A percentile compares a stretch with the other conserved stretches of the same genome.
Evolutionary conservation across 2,888 invertebrate species (phyloP).

Genomic region (Gibbula magus): DNA sequence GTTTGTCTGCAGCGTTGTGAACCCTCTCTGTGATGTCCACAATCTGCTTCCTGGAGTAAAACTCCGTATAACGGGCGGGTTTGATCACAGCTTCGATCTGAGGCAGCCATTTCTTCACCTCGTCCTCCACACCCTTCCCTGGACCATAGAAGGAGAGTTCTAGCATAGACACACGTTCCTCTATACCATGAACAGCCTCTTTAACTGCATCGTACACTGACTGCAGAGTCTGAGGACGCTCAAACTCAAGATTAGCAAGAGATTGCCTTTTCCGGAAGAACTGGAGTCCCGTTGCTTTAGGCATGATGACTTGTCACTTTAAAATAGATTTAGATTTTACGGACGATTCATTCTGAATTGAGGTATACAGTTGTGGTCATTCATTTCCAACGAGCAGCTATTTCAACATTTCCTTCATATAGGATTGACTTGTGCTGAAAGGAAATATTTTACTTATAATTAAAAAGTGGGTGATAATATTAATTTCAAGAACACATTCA

Average conservation of each 20-base stretch:
- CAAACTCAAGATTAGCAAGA: slow-evolving; percentile 54
- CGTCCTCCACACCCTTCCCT: slow-evolving; percentile 50
- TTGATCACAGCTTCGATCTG: slow-evolving; percentile 49
- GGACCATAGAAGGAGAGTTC: slow-evolving; percentile 58
- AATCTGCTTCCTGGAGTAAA: slow-evolving; percentile 51
- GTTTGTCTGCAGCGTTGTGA: slow-evolving; percentile 35
- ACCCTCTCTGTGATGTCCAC: slow-evolving; percentile 47
- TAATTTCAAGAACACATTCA: too few relatives aligned
- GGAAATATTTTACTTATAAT: too few relatives aligned
- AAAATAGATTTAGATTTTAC: too few relatives aligned
- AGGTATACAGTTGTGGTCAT: too few relatives aligned
- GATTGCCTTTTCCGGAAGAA: slow-evolving; percentile 67
- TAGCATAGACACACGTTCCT: slow-evolving; percentile 49
- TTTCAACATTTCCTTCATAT: too few relatives aligned
- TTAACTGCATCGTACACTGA: slow-evolving; percentile 60
- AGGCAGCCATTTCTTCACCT: slow-evolving; percentile 58
- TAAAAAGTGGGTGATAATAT: too few relatives aligned
- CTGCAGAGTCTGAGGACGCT: slow-evolving; percentile 64
- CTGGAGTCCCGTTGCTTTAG: slow-evolving; percentile 60
- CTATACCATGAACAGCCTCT: slow-evolving; percentile 51
- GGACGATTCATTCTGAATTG: too few relatives aligned
- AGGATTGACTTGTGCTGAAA: too few relatives aligned
- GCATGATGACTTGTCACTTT: slow-evolving; percentile 37
- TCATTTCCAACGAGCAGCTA: too few relatives aligned
- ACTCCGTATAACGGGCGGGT: slow-evolving; percentile 50